Evolutionary conservation across 2,797 vertebrate genomes (phyloP).

Genomic region (Tauraco hartlaubi): DNA sequence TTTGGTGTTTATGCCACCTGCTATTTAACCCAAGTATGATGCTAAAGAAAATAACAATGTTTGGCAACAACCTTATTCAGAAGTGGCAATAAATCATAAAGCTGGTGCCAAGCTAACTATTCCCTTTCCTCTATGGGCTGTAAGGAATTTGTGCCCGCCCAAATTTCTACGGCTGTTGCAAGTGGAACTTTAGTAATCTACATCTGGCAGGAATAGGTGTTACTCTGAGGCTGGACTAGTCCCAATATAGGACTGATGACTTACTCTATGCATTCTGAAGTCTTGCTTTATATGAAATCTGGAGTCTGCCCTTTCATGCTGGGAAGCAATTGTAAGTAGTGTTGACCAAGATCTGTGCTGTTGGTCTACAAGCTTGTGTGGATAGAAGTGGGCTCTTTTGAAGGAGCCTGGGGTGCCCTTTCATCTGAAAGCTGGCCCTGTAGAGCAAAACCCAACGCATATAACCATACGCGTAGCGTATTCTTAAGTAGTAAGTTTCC

Average conservation of each 20-base stretch:
- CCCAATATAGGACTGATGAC: neutral
- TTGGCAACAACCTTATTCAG: neutral
- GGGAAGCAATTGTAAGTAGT: neutral
- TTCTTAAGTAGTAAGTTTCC: neutral
- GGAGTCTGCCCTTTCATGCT: neutral
- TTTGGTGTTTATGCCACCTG: neutral
- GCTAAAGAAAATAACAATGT: neutral
- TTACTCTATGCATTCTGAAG: neutral
- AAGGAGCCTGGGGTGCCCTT: neutral
- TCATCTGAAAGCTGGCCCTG: neutral
- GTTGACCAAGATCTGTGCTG: neutral
- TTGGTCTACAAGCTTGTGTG: neutral
- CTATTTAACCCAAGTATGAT: neutral
- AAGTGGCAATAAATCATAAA: neutral
- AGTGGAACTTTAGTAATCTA: accelerated
- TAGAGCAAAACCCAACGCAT: neutral
- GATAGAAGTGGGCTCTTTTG: neutral
- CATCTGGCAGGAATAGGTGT: neutral
- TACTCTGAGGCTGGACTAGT: neutral
- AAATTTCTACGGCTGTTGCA: neutral
- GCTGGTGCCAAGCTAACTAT: neutral
- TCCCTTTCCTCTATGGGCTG: neutral
- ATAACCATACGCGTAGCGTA: neutral
- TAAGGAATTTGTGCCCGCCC: neutral
- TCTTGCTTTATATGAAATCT: neutral